Evolutionary conservation across 1,140 invertebrate genomes (phyloP).

Genomic region (Monomorium pharaonis): DNA sequence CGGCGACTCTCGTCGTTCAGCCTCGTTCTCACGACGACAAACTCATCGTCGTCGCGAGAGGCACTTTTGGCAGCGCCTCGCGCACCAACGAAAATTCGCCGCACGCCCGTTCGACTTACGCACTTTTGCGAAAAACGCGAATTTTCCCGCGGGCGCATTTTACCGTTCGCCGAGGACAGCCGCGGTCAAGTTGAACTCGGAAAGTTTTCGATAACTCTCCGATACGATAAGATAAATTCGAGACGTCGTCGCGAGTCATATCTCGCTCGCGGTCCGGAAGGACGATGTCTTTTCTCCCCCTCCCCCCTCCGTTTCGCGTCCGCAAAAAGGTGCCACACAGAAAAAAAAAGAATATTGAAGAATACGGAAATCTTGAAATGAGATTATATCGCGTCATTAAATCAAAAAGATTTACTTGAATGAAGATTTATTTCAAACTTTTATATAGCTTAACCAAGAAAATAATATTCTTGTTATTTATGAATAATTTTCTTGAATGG

Average conservation of each 20-base stretch:
- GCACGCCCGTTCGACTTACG: background rate
- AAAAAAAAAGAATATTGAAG: too few species aligned
- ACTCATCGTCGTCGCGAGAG: constrained; percentile 42
- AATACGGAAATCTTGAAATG: too few species aligned
- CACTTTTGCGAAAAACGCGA: background rate
- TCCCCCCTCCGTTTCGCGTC: background rate
- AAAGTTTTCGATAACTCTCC: background rate
- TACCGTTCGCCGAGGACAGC: background rate
- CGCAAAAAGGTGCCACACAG: constrained; percentile 50
- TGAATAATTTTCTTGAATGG: too few species aligned
- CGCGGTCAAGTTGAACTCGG: too few species aligned
- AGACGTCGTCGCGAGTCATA: background rate
- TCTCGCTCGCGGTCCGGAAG: background rate
- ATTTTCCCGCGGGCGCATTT: background rate
- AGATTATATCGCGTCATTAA: too few species aligned
- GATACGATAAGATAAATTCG: background rate
- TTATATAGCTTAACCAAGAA: too few species aligned
- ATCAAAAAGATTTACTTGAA: too few species aligned
- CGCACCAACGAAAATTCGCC: background rate
- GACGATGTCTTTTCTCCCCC: background rate
- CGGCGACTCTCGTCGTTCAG: constrained; percentile 39
- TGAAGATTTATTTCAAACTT: too few species aligned
- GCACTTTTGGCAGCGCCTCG: constrained; percentile 50
- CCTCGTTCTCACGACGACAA: constrained; percentile 22
- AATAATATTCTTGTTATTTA: too few species aligned